A percentile compares a stretch with the other conserved stretches of the same genome.
These are phyloP conservation scores for Sipha maydis DNA, from an alignment of 2,888 invertebrate genomes.

Conservation along the genomic window DNA sequence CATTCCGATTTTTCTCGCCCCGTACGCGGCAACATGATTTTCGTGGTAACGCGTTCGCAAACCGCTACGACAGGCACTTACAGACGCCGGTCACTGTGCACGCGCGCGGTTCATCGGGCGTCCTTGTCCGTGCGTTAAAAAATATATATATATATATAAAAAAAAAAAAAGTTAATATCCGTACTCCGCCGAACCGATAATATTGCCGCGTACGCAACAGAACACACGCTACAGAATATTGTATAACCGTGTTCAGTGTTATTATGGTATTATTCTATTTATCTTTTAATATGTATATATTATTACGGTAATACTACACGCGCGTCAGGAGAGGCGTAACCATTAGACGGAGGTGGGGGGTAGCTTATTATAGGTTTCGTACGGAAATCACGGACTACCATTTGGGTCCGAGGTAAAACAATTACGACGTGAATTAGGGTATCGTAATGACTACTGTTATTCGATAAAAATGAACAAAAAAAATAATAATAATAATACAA, in stretches of 20 bases:
- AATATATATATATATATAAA: too few relatives aligned
- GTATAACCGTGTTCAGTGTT: not conserved
- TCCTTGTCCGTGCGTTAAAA: not conserved
- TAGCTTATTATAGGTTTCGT: slow-evolving; percentile 51
- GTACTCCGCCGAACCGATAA: not conserved
- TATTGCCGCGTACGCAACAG: not conserved
- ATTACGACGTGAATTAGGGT: slow-evolving; percentile 33
- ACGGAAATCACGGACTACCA: slow-evolving; percentile 30
- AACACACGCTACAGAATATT: not conserved
- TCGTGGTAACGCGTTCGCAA: too few relatives aligned
- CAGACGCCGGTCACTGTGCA: too few relatives aligned
- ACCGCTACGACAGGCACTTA: too few relatives aligned
- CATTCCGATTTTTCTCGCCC: not conserved
- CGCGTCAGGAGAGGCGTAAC: slow-evolving; percentile 26
- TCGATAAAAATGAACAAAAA: slow-evolving; percentile 17
- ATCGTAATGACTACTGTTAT: slow-evolving; percentile 53
- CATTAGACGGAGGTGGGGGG: not conserved
- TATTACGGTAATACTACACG: slow-evolving; percentile 1
- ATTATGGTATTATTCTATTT: not conserved
- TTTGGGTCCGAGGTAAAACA: slow-evolving; percentile 30
- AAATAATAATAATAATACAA: not conserved
- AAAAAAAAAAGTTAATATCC: not conserved
- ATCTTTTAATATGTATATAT: not conserved
- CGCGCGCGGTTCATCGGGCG: not conserved
- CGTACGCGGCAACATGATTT: not conserved